These are phyloP conservation scores for Fragum whitleyi DNA, from an alignment of 2,888 invertebrate species.

Conservation along the genomic window DNA sequence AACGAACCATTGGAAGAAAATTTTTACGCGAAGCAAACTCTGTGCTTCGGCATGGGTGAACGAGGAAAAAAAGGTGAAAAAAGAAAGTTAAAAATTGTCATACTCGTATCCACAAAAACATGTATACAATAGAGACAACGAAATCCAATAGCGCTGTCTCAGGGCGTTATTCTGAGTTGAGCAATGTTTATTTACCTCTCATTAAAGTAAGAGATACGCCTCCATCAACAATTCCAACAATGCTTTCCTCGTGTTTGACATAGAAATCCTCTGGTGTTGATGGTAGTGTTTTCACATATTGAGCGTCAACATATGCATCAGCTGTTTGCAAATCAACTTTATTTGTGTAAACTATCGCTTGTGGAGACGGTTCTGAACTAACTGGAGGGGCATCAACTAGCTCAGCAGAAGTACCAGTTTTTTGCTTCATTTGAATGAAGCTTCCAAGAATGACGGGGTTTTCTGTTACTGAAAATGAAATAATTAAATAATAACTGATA, in stretches of 20 bases:
- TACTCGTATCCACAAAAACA: too few relatives aligned
- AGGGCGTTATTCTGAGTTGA: too few relatives aligned
- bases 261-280: conserved; percentile 27
- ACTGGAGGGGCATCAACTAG: conserved; percentile 19
- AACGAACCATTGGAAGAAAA: too few relatives aligned
- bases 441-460: conserved; percentile 16
- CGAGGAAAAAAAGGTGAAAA: too few relatives aligned
- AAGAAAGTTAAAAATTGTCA: too few relatives aligned
- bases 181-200: too few relatives aligned
- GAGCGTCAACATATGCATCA: conserved; percentile 20
- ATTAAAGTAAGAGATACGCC: conserved; percentile 7
- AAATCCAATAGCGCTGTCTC: too few relatives aligned
- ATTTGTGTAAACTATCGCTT: conserved; percentile 24
- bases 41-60: too few relatives aligned
- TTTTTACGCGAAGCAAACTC: too few relatives aligned
- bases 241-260: conserved; percentile 7
- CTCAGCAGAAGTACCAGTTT: neutral
- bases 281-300: conserved; percentile 21
- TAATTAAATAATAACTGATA: too few relatives aligned
- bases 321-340: conserved; percentile 3
- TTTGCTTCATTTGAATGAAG: conserved; percentile 12
- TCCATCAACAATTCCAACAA: conserved; percentile 34
- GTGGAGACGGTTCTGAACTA: conserved; percentile 14
- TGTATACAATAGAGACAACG: too few relatives aligned
- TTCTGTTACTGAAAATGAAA: conserved; percentile 20